Percentiles rank a stretch among this genome's conserved stretches.
phyloP scores from a whole-genome alignment of 2,888 invertebrate species.

The Lepidochrysops patricia region DNA sequence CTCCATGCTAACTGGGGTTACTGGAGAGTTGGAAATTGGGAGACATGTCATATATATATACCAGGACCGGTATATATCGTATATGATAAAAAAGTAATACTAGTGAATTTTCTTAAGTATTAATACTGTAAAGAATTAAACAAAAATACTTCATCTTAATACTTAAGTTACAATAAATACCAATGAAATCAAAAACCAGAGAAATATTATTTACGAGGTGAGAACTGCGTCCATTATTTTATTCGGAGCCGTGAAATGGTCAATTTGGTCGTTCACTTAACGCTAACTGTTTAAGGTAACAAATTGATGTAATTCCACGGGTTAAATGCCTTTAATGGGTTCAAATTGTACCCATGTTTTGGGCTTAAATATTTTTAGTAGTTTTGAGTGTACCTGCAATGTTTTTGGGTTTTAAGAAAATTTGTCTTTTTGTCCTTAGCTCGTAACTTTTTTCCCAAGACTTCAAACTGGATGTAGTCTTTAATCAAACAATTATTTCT shows the following conservation, averaged over 20 bases:
- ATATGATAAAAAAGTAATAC: too few species aligned
- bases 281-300: conserved; percentile 10
- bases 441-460: too few species aligned
- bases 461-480: too few species aligned
- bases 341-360: not conserved
- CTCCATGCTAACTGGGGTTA: conserved; percentile 13
- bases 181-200: not conserved
- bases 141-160: too few species aligned
- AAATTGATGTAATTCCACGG: conserved; percentile 5
- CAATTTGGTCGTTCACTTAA: conserved; percentile 5
- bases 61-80: too few species aligned
- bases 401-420: too few species aligned
- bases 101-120: too few species aligned
- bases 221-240: conserved; percentile 6
- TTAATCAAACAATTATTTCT: too few species aligned
- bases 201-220: conserved; percentile 1
- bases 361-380: not conserved
- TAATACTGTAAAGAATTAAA: too few species aligned
- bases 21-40: not conserved
- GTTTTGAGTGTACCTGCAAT: too few species aligned
- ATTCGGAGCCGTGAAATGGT: not conserved
- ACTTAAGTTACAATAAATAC: not conserved
- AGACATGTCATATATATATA: not conserved
- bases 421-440: too few species aligned
- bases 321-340: conserved; percentile 4